Base-by-base conservation (phyloP, 2,888 invertebrate species). In the Tuta absoluta region DNA sequence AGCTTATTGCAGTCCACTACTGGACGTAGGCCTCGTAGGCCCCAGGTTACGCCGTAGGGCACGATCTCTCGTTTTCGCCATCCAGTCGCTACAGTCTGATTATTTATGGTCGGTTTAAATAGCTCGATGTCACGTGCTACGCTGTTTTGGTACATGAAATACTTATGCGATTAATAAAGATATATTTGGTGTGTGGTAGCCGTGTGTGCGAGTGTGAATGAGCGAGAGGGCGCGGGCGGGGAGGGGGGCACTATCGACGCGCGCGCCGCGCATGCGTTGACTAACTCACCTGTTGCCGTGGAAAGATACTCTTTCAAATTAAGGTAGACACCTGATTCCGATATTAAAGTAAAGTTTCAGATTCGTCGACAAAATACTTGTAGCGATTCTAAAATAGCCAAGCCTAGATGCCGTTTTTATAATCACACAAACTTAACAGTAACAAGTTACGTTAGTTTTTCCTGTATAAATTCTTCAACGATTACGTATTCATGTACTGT, bases 261-360 rank as follows among this genome's bases (percentile, higher is more conserved):
- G 91, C 81, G 86, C 79, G 75, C 82, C 86, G 80, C 86, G 83
- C 91, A 89, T 89, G 76, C 87, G 89, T 89, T 89, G 85, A 73
- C 74, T 72, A 71, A 69, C 76, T 81, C 88, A 91, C 91, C 90
- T 91, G 91, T 91, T 91, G 91, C 90, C 85, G 80, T 88, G 90
- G 89, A 90, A 90, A 89, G 80, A 85, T 89, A 89, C 89, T 86
- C 85, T 86, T 88, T 87, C 80, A 87, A 87, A 89, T 89, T 87
- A 87, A 86, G 82, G 81, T 80, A 77, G 86, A 86, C 86, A 89
- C 85, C 86, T 89, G 89, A 88, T 85, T 88, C 85, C 77, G 78
- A 85, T 85, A 87, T 87, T 84, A 87, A 83, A 84, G 81, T 79
- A 79, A 82, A 83, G 80, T 82, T 81, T 70, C 74, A 69, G 68